These are phyloP conservation scores for Epizoanthus illoricatus DNA, from an alignment of 92 coral and sea anemone genomes.

Conservation along the genomic window DNA sequence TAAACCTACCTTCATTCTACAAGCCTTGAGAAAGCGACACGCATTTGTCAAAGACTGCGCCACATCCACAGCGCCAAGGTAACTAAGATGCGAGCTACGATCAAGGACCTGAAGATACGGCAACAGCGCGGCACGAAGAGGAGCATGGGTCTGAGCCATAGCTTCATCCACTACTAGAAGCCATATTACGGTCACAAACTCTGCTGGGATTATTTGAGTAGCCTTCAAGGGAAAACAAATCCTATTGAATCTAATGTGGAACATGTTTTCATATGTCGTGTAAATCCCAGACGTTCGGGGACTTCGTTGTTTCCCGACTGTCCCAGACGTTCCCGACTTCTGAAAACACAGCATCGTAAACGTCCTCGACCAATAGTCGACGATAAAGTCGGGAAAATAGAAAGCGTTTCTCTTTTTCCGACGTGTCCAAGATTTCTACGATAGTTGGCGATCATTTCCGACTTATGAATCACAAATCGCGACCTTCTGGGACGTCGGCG, in stretches of 20 bases:
- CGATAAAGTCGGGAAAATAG: too few species aligned
- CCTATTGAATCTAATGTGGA: background rate
- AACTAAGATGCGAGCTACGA: conserved; percentile 52
- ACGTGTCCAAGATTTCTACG: too few species aligned
- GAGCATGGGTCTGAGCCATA: conserved; percentile 63
- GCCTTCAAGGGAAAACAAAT: conserved; percentile 42
- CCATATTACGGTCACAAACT: conserved; percentile 75
- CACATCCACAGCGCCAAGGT: conserved; percentile 43
- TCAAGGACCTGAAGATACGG: conserved; percentile 66
- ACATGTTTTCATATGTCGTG: too few species aligned
- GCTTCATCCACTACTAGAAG: conserved; percentile 81
- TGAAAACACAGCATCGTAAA: too few species aligned
- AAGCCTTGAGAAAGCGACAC: conserved; percentile 64
- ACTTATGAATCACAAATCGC: too few species aligned
- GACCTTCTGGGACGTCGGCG: too few species aligned
- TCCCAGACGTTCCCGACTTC: too few species aligned
- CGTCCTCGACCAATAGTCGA: too few species aligned
- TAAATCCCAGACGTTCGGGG: too few species aligned
- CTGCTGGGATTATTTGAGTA: conserved; percentile 64
- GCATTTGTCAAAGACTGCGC: conserved; percentile 61
- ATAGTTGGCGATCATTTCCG: too few species aligned
- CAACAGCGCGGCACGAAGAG: conserved; percentile 57
- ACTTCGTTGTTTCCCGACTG: too few species aligned
- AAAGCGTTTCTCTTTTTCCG: too few species aligned
- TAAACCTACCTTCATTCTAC: conserved; percentile 58